Evolutionary conservation across 2,888 invertebrate species (phyloP), one percentile per base, ranked within the genome.

Genomic region (Incurvaria masculella): DNA sequence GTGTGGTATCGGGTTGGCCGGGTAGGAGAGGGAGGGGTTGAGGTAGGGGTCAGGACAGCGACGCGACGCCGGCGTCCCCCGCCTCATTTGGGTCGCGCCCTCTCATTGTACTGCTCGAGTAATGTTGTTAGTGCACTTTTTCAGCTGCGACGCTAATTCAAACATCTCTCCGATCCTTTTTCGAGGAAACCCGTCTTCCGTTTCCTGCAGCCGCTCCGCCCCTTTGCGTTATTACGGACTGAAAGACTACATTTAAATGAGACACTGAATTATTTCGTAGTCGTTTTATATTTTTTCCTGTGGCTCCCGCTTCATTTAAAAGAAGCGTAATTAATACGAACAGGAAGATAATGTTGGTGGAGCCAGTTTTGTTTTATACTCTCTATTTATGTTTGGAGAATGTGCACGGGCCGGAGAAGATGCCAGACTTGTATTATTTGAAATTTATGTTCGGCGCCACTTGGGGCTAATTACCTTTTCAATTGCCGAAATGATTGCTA

Each of bases 41-140:
- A 33, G 33, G 14, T n/a, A 33, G 33, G 14, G 3, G 11, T 8
- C 14, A 4, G 33, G 8, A n/a, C 33, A 33, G 14, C 33, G 33
- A 14, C 33, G 33, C 14, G 33, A 11, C 3, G 11, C 23, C 4
- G 5, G 11, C 33, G 3, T 33, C 33, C 33, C 11, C 33, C 11
- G 14, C 33, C 6, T 33, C 33, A 11, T n/a, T 3, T n/a, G 33
- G 33, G 33, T 14, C 33, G 66, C 64, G 61, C 63, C 53, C 56
- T 56, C 61, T 70, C 68, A 74, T 78, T 76, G 74, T 76, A 72
- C 72, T 66, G 62, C 65, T 67, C 62, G 65, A 33, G 68, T 76
- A 78, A 78, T 75, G 74, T 75, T 76, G 74, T 78, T 74, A 78
- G 72, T 78, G 73, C 72, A 76, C 72, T 75, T 78, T 75, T 78